Conservation (phyloP, 2,888 invertebrate genomes). For the Abrostola tripartita region DNA sequence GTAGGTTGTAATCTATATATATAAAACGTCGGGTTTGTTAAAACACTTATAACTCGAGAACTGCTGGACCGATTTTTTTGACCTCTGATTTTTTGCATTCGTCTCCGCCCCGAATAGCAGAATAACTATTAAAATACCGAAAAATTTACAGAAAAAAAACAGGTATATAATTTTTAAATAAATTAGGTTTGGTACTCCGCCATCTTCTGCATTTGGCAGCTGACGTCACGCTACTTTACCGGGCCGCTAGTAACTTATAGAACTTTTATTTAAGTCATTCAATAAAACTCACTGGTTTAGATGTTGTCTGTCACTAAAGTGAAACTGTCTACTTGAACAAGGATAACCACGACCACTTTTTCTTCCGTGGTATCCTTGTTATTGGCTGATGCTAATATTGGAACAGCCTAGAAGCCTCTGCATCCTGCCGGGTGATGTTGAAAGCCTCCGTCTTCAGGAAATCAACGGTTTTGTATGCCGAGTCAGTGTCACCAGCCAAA, state of each 20-base stretch:
- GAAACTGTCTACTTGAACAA: conserved; percentile 12
- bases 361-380: not conserved
- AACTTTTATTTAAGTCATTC: not conserved
- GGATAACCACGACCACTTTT: not conserved
- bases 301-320: not conserved
- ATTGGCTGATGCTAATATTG: conserved; percentile 38
- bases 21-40: no score
- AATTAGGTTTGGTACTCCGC: no score
- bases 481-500: conserved; percentile 70
- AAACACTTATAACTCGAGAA: no score
- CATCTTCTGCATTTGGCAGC: no score
- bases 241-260: no score
- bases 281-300: not conserved
- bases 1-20: not conserved
- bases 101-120: no score
- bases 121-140: no score
- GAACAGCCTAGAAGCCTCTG: conserved; percentile 89
- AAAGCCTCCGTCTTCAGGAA: conserved; percentile 98
- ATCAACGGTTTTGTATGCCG: conserved; percentile 97
- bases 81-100: no score
- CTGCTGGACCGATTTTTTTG: not conserved
- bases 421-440: conserved; percentile 94
- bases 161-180: no score
- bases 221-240: no score
- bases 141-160: no score